A percentile compares a stretch with the other conserved stretches of the same genome.
Evolutionary conservation across 2,797 vertebrate species (phyloP).

Genomic region (Cossypha dichroa): DNA sequence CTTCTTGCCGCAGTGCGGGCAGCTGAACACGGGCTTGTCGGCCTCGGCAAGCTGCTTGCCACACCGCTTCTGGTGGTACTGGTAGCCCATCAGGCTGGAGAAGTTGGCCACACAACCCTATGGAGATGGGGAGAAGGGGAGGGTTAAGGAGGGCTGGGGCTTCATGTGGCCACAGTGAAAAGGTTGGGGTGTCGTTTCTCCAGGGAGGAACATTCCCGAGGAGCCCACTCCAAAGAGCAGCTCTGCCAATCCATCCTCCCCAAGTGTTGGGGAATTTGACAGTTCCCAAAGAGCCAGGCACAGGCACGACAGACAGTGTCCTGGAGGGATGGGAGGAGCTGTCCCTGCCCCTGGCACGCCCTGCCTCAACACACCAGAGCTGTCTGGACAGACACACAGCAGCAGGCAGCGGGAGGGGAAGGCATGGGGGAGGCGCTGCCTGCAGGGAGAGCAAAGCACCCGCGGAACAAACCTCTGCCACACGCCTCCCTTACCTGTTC

Average conservation of each 20-base stretch:
- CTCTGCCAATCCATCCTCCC: not conserved
- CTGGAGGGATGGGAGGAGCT: not conserved
- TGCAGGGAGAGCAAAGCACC: not conserved
- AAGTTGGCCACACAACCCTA: conserved; percentile 93
- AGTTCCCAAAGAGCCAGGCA: not conserved
- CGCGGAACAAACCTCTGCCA: not conserved
- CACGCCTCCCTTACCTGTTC: not conserved
- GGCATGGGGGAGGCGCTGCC: not conserved
- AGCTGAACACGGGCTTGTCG: conserved; percentile 89
- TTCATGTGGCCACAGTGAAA: fast-evolving
- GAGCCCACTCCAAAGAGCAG: not conserved
- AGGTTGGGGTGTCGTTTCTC: fast-evolving
- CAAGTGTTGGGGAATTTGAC: fast-evolving
- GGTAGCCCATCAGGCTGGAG: conserved; percentile 95
- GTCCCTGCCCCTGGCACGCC: not conserved
- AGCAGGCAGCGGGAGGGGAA: not conserved
- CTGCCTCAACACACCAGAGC: not conserved
- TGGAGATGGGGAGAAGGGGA: not conserved
- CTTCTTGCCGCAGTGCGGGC: conserved; percentile 88
- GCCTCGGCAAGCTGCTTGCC: conserved; percentile 86
- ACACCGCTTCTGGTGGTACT: conserved; percentile 95
- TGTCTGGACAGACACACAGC: not conserved
- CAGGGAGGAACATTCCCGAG: not conserved
- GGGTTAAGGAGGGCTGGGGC: not conserved
- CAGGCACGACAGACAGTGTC: fast-evolving